phyloP scores from a whole-genome alignment of 2,113 vertebrate genomes.

The Eublepharis macularius region DNA sequence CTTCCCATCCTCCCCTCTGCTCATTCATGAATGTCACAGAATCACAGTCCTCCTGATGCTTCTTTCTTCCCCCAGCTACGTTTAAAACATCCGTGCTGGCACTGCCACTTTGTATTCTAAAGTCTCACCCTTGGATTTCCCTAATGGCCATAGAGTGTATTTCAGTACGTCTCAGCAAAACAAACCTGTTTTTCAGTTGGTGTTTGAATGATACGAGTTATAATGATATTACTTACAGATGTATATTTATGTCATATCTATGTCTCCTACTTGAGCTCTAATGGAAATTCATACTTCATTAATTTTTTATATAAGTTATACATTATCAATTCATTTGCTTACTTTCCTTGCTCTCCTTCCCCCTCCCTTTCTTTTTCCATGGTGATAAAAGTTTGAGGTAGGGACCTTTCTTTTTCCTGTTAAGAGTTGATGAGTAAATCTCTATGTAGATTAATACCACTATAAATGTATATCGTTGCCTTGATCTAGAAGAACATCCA shows the following conservation, averaged over 20 bases:
- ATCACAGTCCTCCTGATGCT: too few relatives aligned
- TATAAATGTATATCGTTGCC: neutral
- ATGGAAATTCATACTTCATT: neutral
- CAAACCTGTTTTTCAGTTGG: neutral
- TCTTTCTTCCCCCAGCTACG: too few relatives aligned
- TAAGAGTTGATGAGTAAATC: neutral
- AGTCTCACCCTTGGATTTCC: neutral
- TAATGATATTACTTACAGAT: neutral
- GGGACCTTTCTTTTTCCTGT: too few relatives aligned
- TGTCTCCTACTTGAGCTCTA: neutral
- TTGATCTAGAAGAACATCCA: neutral
- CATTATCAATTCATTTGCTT: neutral
- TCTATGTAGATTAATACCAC: neutral
- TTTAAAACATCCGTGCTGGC: too few relatives aligned
- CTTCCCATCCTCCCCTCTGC: neutral
- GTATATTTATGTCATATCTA: neutral
- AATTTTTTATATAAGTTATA: neutral
- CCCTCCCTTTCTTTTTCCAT: too few relatives aligned
- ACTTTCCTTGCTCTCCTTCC: neutral
- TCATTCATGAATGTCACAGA: neutral
- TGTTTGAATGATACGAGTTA: neutral
- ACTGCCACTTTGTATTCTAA: neutral
- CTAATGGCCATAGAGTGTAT: neutral
- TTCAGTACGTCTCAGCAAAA: neutral
- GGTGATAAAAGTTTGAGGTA: too few relatives aligned